Base-by-base conservation (phyloP, 2,888 invertebrate species). In the Tinea trinotella region DNA sequence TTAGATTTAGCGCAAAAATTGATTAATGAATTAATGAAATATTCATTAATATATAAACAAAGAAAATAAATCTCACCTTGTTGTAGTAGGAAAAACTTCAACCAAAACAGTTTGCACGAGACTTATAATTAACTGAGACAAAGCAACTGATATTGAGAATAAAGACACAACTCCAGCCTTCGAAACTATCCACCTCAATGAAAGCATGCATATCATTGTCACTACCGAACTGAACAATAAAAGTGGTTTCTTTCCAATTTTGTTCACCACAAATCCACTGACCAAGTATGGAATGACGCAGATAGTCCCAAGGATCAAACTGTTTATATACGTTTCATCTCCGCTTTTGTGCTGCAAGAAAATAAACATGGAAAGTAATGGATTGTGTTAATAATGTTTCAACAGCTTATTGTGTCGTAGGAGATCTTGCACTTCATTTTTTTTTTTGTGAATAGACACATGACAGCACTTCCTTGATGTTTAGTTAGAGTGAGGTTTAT, bases 301-400 rank as follows among this genome's bases (percentile, higher is more conserved):
- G 2, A 71, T 65, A 6, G 60, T 60, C 0, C 78, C 78, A 9
- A 79, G 59, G 12, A 79, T 75, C 1, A 79, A 71, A 36, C 71
- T 77, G 65, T 78, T 78, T 12, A 77, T 72, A 54, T 79, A 80
- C 0, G 80, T 80, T 52, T 76, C 74, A 1, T 66, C 58, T 0
- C 80, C 80, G 36, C 75, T 77, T 59, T 61, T 67, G 5, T 61
- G 62, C 80, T 80, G 71, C 52, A 66, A 66, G 40, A 15, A 58
- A 57, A 57, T n/a, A n/a, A n/a, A n/a, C n/a, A n/a, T n/a, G n/a
- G n/a, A n/a, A n/a, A n/a, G n/a, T n/a, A n/a, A n/a, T n/a, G n/a
- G n/a, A n/a, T n/a, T n/a, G n/a, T n/a, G n/a, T n/a, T n/a, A n/a
- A n/a, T n/a, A n/a, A n/a, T n/a, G n/a, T n/a, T n/a, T n/a, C n/a